Evolutionary conservation across 2,113 vertebrate species (phyloP), one percentile per base, ranked within the genome.

Genomic region (Zosterops borbonicus): DNA sequence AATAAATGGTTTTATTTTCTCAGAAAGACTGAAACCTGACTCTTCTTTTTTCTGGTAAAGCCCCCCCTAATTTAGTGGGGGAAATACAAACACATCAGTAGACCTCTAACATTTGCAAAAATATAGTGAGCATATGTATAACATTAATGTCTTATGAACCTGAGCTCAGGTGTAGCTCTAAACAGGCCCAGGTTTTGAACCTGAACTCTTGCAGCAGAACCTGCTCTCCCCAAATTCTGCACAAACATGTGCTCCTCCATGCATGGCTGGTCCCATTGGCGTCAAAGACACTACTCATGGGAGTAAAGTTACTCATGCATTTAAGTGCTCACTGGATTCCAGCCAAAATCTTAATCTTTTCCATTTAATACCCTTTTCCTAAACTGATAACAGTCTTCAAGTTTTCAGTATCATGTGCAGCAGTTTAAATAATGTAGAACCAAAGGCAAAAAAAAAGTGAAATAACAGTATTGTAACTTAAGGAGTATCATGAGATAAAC

Each of bases 231-330:
- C 71, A 67, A 1, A 12, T 6, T 31, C 95, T 42, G 1, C 39
- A 63, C 60, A 76, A 65, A 90, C 19, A 1, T 78, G 71, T 7
- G 31, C 85, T 90, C 76, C 62, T 89, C 95, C 75, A 68, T 63
- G 92, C 94, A 42, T 81, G 92, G 84, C 74, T 85, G 82, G 24
- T 74, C 79, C 92, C 84, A 84, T 55, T 87, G 91, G 82, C 70
- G 83, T 94, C 96, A 95, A 83, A 92, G 92, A 88, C 94, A 39
- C 93, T 95, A 90, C 93, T 96, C 93, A 93, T 47, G 92, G 91
- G 92, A 96, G 94, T 96, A 97, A 95, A 96, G 92, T 96, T 95
- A 94, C 92, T 96, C 93, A 95, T 96, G 95, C 95, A 96, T 96
- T 95, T 96, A 96, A 97, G 95, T 96, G 96, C 94, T 92, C 46